These are phyloP conservation scores for Sebastiscus albofasciatus DNA, from an alignment of 2,797 vertebrate genomes.

Conservation along the genomic window DNA sequence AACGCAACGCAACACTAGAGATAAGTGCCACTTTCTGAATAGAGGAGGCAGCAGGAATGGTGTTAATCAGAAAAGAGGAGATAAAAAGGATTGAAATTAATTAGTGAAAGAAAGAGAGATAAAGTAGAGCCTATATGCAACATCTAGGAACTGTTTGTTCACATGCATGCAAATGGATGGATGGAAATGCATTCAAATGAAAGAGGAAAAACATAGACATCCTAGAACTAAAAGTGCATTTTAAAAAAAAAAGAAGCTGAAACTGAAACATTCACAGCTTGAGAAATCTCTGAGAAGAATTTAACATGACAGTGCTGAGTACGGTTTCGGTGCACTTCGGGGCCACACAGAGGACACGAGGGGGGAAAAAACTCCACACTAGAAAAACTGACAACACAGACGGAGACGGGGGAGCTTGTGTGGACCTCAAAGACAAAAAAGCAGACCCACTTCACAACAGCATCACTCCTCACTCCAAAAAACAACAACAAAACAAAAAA, in stretches of 20 bases:
- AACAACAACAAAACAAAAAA: constrained; percentile 16
- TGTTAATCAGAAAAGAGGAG: constrained; percentile 81
- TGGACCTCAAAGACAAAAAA: constrained; percentile 72
- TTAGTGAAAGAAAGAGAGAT: constrained; percentile 76
- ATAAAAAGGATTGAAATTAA: constrained; percentile 72
- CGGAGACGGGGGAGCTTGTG: constrained; percentile 51
- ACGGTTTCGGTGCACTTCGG: constrained; percentile 53
- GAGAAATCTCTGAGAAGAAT: constrained; percentile 41
- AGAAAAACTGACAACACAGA: constrained; percentile 52
- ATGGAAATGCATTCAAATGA: constrained; percentile 63
- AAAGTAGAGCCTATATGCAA: constrained; percentile 71
- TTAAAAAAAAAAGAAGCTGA: constrained; percentile 31
- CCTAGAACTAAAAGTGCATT: constrained; percentile 19
- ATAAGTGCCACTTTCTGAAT: constrained; percentile 98
- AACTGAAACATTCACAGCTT: constrained; percentile 65
- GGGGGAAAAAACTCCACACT: constrained; percentile 31
- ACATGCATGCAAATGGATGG: constrained; percentile 70
- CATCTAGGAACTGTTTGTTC: constrained; percentile 44
- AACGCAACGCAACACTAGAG: constrained; percentile 95
- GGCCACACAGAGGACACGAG: constrained; percentile 65
- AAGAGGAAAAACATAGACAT: constrained; percentile 53
- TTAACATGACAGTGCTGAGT: constrained; percentile 60
- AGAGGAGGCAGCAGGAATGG: constrained; percentile 81
- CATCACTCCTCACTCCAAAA: constrained; percentile 53
- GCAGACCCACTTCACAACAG: constrained; percentile 72